Percentiles rank a stretch among this genome's conserved stretches.
Evolutionary conservation across 2,888 invertebrate species (phyloP).

Genomic region (Synanthedon formicaeformis): DNA sequence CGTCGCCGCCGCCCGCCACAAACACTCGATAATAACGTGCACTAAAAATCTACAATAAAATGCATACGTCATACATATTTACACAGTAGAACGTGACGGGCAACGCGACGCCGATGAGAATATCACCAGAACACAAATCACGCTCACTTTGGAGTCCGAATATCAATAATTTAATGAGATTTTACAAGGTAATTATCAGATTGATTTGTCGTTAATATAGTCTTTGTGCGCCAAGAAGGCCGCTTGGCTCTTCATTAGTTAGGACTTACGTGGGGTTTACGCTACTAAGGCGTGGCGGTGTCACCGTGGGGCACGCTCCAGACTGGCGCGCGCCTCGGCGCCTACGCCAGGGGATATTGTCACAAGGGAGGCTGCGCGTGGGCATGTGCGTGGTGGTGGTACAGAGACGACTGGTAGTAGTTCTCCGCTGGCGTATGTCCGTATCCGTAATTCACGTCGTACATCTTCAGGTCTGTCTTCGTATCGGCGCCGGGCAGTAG

Average conservation of each 20-base stretch:
- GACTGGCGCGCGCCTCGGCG: conserved; percentile 32
- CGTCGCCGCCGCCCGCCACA: conserved; percentile 31
- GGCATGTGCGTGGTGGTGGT: conserved; percentile 72
- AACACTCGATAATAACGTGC: conserved; percentile 24
- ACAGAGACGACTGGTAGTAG: conserved; percentile 87
- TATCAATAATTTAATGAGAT: conserved; percentile 44
- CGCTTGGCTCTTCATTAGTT: conserved; percentile 1
- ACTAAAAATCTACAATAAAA: conserved; percentile 45
- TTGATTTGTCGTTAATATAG: not conserved
- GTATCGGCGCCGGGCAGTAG: conserved; percentile 88
- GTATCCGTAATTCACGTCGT: conserved; percentile 79
- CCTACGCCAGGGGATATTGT: conserved; percentile 92
- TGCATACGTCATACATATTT: conserved; percentile 44
- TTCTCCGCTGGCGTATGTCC: conserved; percentile 75
- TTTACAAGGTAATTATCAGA: conserved; percentile 10
- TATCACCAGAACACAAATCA: conserved; percentile 58
- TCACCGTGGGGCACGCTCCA: conserved; percentile 31
- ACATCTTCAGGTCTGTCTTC: conserved; percentile 93
- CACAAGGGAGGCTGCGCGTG: conserved; percentile 88
- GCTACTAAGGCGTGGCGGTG: conserved; percentile 27
- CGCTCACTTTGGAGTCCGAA: conserved; percentile 61
- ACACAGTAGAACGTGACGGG: conserved; percentile 29
- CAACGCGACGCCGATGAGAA: conserved; percentile 23
- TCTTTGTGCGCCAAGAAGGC: not conserved
- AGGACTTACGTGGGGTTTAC: conserved; percentile 10